phyloP scores from a whole-genome alignment of 2,113 vertebrate genomes.

The Pithys albifrons region DNA sequence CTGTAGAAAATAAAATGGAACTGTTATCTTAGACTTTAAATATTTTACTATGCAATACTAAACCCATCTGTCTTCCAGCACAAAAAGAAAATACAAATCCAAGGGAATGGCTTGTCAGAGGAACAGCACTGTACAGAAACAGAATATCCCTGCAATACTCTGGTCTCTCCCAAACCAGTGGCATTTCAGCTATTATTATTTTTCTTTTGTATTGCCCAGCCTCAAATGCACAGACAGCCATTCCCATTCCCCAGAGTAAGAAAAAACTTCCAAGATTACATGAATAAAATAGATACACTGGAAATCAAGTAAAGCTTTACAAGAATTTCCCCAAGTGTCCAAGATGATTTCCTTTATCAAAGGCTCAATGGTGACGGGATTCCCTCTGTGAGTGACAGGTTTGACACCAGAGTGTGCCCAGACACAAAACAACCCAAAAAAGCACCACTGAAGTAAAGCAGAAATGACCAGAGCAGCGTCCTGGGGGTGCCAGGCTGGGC shows the following conservation, averaged over 20 bases:
- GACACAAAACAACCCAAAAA: constrained; percentile 3
- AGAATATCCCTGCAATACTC: not conserved
- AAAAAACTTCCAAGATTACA: constrained; percentile 27
- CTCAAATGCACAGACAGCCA: not conserved
- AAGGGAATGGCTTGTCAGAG: constrained; percentile 8
- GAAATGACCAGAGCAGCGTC: not conserved
- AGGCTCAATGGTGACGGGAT: constrained; percentile 42
- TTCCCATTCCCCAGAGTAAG: constrained; percentile 20
- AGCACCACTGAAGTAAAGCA: constrained; percentile 30
- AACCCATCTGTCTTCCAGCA: constrained; percentile 53
- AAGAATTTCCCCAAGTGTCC: constrained; percentile 26
- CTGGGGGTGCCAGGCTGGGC: not conserved
- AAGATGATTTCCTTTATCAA: constrained; percentile 43
- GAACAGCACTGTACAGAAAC: constrained; percentile 20
- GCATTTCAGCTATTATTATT: not conserved
- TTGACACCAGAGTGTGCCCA: constrained; percentile 23
- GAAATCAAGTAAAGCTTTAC: constrained; percentile 58
- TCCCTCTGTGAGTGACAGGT: not conserved
- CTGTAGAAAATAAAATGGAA: not conserved
- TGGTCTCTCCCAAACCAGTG: not conserved
- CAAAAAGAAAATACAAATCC: constrained; percentile 58
- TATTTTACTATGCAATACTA: constrained; percentile 67
- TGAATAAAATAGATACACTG: constrained; percentile 54
- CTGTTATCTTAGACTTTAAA: constrained; percentile 33
- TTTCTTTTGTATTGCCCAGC: constrained; percentile 9